Evolutionary conservation across 2,888 invertebrate species (phyloP), one percentile per base, ranked within the genome.

Genomic region (Mycalesis mineus): DNA sequence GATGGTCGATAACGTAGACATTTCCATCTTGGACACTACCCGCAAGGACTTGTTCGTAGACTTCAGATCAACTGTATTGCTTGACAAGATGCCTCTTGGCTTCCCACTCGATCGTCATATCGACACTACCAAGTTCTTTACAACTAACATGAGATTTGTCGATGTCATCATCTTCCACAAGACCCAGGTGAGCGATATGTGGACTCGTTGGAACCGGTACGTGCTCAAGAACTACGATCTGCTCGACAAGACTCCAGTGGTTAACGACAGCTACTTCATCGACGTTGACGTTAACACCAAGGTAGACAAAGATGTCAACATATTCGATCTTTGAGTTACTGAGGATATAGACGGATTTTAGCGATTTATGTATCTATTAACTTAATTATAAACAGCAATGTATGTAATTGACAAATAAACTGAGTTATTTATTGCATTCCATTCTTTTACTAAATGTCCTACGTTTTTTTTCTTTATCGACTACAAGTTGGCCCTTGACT

Each of bases 21-120:
- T 78, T 1, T 69, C 64, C 1, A 67, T 85, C n/a, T 63, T 82
- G 31, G 91, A 91, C 57, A 88, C 81, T 57, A 82, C 82, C 58
- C 84, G 85, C 65, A 91, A 84, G 61, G 89, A 91, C 62, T 68
- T 85, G 41, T 63, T 77, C n/a, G 56, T 68, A 11, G 86, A 87
- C 72, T 83, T 73, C 73, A 82, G 88, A 62, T 80, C 76, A 14
- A 84, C 82, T 55, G 76, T 80, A 1, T 68, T 86, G 72, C 82
- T 93, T 47, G 94, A 95, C 75, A 90, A 88, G 65, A 91, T 91
- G 75, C 91, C 94, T 45, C 87, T 93, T 70, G 94, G 94, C 54
- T 95, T 92, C 90, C 95, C 95, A 61, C 91, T 95, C 74, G 95
- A 95, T 74, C 92, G 94, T 67, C 84, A 86, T 17, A 91, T 94